Conservation (phyloP, 2,888 invertebrate genomes). For the Busseola fusca region DNA sequence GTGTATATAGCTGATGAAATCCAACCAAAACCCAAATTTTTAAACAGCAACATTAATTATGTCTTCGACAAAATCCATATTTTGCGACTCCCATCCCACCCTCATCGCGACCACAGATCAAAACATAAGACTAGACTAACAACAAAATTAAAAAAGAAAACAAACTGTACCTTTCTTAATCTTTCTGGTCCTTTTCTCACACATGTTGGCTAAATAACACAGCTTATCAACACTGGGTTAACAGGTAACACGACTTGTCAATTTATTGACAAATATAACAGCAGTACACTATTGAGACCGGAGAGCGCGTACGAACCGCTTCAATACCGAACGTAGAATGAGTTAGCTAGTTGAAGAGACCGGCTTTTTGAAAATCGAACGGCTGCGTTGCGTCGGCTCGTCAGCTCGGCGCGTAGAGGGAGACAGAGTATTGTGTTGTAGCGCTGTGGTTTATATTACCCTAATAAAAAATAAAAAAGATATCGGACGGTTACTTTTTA, state of each 20-base stretch:
- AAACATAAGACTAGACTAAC: constrained; percentile 18
- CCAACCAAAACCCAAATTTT: no score
- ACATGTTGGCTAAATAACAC: constrained; percentile 73
- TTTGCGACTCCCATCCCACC: constrained; percentile 17
- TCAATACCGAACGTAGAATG: constrained; percentile 67
- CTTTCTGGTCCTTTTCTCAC: constrained; percentile 80
- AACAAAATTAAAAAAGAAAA: neutral
- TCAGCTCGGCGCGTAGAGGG: constrained; percentile 52
- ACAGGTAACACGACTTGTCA: constrained; percentile 60
- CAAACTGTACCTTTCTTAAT: constrained; percentile 75
- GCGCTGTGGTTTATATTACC: constrained; percentile 52
- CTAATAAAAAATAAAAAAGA: constrained; percentile 27
- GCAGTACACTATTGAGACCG: constrained; percentile 46
- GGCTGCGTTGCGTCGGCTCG: constrained; percentile 48
- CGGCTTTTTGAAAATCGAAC: constrained; percentile 71
- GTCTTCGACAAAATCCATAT: neutral
- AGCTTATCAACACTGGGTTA: constrained; percentile 68
- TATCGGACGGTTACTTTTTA: neutral
- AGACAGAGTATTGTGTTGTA: constrained; percentile 59
- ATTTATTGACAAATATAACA: constrained; percentile 49
- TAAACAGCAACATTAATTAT: neutral
- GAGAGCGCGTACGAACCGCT: constrained; percentile 59
- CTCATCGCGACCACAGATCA: neutral
- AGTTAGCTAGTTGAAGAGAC: constrained; percentile 20
- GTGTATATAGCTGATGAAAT: neutral